Conservation (phyloP, 1,140 invertebrate genomes). For the Elysia chlorotica region DNA sequence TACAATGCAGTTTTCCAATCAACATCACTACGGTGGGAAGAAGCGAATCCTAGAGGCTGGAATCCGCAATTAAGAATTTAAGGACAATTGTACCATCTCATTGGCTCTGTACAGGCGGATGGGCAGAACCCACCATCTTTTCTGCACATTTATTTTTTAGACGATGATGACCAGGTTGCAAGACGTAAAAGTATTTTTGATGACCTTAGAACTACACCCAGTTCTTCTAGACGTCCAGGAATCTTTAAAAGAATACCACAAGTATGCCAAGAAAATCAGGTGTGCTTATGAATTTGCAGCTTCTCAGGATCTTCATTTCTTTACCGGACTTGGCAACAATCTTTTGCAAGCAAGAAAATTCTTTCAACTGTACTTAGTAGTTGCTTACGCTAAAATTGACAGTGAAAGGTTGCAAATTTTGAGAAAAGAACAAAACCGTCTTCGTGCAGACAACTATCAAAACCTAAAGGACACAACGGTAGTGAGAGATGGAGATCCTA, state of each 20-base stretch:
- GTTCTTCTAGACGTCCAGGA: not conserved
- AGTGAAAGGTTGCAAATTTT: constrained; percentile 45
- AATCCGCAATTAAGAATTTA: not conserved
- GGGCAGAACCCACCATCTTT: not conserved
- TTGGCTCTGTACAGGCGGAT: not conserved
- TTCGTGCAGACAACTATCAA: constrained; percentile 37
- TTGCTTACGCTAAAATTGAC: constrained; percentile 60
- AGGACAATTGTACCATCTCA: not conserved
- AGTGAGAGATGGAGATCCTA: constrained; percentile 5
- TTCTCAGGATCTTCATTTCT: constrained; percentile 10
- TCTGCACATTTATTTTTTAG: not conserved
- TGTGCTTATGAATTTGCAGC: not conserved
- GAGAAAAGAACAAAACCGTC: constrained; percentile 36
- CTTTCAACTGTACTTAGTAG: constrained; percentile 61
- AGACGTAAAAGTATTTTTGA: not conserved
- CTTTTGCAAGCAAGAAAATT: constrained; percentile 47
- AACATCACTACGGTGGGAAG: not conserved
- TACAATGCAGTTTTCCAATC: not conserved
- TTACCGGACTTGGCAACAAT: constrained; percentile 27
- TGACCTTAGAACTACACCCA: not conserved
- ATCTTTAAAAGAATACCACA: not conserved
- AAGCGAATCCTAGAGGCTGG: not conserved
- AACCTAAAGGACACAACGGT: constrained; percentile 34
- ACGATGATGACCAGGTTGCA: not conserved
- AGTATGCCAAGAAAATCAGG: not conserved